These are phyloP conservation scores for Thereuonema tuberculata DNA, from an alignment of 1,140 invertebrate genomes.

Conservation along the genomic window DNA sequence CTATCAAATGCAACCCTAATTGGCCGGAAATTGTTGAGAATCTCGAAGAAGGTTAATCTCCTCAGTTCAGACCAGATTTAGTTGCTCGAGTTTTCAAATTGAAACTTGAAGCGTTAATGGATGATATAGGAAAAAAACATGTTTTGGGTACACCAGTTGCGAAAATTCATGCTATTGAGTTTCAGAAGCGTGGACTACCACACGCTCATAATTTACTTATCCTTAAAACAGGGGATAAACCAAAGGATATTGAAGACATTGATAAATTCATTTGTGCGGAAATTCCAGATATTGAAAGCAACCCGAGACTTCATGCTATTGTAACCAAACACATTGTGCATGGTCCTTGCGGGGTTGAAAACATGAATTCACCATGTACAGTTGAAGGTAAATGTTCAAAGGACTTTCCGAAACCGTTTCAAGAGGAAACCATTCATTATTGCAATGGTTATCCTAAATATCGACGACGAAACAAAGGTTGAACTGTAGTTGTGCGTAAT, in stretches of 20 bases:
- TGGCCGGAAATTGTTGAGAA: slow-evolving; percentile 34
- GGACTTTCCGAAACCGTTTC: slow-evolving; percentile 2
- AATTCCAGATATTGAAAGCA: neutral
- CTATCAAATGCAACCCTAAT: slow-evolving; percentile 35
- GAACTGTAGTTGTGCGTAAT: neutral
- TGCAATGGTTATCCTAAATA: neutral
- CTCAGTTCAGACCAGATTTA: slow-evolving; percentile 28
- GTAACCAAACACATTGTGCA: slow-evolving; percentile 14
- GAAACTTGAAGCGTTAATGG: slow-evolving; percentile 27
- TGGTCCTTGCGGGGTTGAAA: slow-evolving; percentile 16
- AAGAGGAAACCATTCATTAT: neutral
- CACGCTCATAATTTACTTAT: slow-evolving; percentile 39
- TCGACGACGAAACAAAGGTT: neutral
- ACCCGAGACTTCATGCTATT: neutral
- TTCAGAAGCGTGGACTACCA: slow-evolving; percentile 38
- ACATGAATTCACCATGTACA: slow-evolving; percentile 15
- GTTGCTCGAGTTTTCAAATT: slow-evolving; percentile 29
- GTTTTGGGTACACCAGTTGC: slow-evolving; percentile 28
- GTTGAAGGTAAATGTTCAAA: slow-evolving; percentile 14
- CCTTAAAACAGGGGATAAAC: slow-evolving; percentile 10
- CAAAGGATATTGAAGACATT: slow-evolving; percentile 23
- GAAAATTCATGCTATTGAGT: slow-evolving; percentile 35
- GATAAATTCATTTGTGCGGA: slow-evolving; percentile 33
- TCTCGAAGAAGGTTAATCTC: slow-evolving; percentile 22
- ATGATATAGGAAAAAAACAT: slow-evolving; percentile 20